Conservation (phyloP, 2,888 invertebrate genomes). For the Molorchus minor region DNA sequence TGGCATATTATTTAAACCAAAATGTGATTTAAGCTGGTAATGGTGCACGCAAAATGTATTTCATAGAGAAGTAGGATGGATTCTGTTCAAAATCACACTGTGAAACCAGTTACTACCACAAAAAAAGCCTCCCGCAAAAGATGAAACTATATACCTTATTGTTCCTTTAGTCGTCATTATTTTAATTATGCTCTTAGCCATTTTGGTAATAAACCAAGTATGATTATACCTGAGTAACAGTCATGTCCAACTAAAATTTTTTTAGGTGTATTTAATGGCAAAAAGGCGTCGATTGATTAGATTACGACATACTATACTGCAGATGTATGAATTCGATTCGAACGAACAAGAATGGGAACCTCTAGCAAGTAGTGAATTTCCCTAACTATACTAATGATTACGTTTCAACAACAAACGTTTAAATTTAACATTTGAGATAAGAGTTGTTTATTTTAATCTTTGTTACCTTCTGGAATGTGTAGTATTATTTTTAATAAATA, state of each 20-base stretch:
- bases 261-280: slow-evolving; percentile 65
- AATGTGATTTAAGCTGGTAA: not conserved
- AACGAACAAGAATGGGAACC: slow-evolving; percentile 77
- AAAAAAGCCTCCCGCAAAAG: slow-evolving; percentile 35
- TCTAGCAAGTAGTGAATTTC: slow-evolving; percentile 58
- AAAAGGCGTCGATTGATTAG: slow-evolving; percentile 67
- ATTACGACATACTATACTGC: slow-evolving; percentile 71
- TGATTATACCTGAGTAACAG: no score
- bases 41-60: slow-evolving; percentile 11
- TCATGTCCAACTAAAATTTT: no score
- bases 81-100: slow-evolving; percentile 30
- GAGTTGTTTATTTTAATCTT: not conserved
- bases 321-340: slow-evolving; percentile 75
- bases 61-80: slow-evolving; percentile 23
- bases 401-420: slow-evolving; percentile 26
- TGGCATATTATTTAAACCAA: not conserved
- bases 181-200: slow-evolving; percentile 57
- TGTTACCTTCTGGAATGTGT: not conserved
- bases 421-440: not conserved
- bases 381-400: slow-evolving; percentile 49
- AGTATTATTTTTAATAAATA: slow-evolving; percentile 16
- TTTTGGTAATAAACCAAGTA: slow-evolving; percentile 54
- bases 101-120: slow-evolving; percentile 31
- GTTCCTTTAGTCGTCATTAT: slow-evolving; percentile 59
- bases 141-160: slow-evolving; percentile 56